A percentile compares a stretch with the other conserved stretches of the same genome.
phyloP scores from a whole-genome alignment of 2,888 invertebrate genomes.

The Stratiomys singularior region DNA sequence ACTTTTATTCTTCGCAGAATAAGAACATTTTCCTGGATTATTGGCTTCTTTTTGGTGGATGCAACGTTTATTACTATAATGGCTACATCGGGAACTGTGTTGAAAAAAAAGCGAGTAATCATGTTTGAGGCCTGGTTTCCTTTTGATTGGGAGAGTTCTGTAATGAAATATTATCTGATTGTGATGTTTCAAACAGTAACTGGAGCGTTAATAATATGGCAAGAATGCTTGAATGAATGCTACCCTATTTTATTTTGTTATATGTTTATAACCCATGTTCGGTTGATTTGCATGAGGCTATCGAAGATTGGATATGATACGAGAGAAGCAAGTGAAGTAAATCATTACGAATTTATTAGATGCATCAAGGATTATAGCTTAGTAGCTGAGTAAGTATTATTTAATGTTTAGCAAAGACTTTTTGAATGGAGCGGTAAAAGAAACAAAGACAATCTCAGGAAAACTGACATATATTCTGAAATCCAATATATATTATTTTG shows the following conservation, averaged over 20 bases:
- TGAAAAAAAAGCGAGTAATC: neutral
- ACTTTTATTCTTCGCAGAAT: neutral
- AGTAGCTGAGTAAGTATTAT: constrained; percentile 19
- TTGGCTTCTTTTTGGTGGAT: neutral
- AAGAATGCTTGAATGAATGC: constrained; percentile 35
- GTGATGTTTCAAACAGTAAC: neutral
- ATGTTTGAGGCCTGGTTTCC: constrained; percentile 33
- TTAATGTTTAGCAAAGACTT: too few species aligned
- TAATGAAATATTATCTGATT: neutral
- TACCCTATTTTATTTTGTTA: constrained; percentile 13
- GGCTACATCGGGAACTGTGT: neutral
- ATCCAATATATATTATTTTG: too few species aligned
- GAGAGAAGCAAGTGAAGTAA: neutral
- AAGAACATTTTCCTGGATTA: neutral
- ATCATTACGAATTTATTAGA: neutral
- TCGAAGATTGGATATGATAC: constrained; percentile 45
- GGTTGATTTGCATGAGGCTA: constrained; percentile 4
- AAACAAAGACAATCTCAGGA: too few species aligned
- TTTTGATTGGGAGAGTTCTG: constrained; percentile 23
- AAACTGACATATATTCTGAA: too few species aligned
- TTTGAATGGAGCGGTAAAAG: too few species aligned
- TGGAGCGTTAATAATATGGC: neutral
- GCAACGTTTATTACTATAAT: constrained; percentile 10
- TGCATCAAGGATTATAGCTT: constrained; percentile 16
- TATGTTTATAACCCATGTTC: constrained; percentile 45